Conservation (phyloP, 2,888 invertebrate species). For the Asteroscopus sphinx region DNA sequence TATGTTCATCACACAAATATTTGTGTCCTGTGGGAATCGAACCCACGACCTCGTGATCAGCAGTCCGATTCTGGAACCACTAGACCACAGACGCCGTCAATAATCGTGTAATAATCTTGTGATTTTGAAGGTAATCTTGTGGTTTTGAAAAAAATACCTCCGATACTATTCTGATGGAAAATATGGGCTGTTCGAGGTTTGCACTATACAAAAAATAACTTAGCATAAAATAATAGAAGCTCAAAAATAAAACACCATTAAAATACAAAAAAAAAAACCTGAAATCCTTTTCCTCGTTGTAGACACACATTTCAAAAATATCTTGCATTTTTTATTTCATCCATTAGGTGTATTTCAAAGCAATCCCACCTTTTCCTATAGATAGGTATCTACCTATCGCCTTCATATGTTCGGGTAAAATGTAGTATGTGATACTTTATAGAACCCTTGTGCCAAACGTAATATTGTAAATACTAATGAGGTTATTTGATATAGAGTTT, state of each 20-base stretch:
- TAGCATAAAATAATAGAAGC: not conserved
- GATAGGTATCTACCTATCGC: conserved; percentile 29
- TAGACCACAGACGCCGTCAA: too few relatives aligned
- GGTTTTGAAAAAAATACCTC: too few relatives aligned
- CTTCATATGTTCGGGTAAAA: conserved; percentile 61
- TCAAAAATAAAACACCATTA: conserved; percentile 9
- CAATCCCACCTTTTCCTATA: not conserved
- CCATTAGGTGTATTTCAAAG: conserved; percentile 2
- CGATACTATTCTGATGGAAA: too few relatives aligned
- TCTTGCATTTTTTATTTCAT: not conserved
- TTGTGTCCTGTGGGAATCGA: too few relatives aligned
- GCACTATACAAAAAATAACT: too few relatives aligned
- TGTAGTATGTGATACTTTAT: conserved; percentile 66
- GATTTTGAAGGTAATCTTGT: too few relatives aligned
- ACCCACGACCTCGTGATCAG: too few relatives aligned
- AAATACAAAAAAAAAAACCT: not conserved
- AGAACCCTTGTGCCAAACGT: conserved; percentile 67
- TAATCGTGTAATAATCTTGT: too few relatives aligned
- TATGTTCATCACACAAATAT: too few relatives aligned
- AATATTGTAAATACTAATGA: conserved; percentile 59
- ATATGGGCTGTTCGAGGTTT: too few relatives aligned
- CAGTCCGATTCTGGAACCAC: too few relatives aligned
- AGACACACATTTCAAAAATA: not conserved
- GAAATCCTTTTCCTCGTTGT: too few relatives aligned
- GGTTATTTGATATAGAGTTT: conserved; percentile 52